These are phyloP conservation scores for Drosophila funebris DNA, from an alignment of 1,140 invertebrate genomes.

Conservation along the genomic window DNA sequence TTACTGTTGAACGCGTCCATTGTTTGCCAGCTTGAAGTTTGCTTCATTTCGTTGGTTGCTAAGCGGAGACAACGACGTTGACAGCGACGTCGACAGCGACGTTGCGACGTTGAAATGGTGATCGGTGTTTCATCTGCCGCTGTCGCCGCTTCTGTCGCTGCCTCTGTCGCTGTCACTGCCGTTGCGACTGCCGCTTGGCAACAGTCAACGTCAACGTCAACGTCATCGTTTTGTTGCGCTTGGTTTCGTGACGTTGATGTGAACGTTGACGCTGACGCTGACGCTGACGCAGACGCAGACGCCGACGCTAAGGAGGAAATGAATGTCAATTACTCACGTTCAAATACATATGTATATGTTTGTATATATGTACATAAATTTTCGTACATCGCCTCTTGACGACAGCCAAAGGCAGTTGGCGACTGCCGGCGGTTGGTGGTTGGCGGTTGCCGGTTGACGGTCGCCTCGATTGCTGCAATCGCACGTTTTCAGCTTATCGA, in stretches of 20 bases:
- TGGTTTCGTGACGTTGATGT: conserved; percentile 16
- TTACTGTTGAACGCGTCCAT: conserved; percentile 4
- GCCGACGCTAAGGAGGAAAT: conserved; percentile 53
- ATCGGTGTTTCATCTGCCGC: conserved; percentile 19
- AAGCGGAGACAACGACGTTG: conserved; percentile 4
- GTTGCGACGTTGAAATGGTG: background rate
- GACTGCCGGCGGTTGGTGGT: too few species aligned
- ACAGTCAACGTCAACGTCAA: conserved; percentile 39
- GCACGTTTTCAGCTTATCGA: conserved; percentile 36
- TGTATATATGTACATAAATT: conserved; percentile 27
- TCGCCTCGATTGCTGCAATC: conserved; percentile 40
- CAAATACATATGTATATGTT: conserved; percentile 14
- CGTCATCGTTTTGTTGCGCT: conserved; percentile 24
- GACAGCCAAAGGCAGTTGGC: conserved; percentile 27
- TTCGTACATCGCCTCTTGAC: conserved; percentile 10
- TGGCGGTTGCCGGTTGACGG: background rate
- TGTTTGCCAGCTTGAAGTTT: conserved; percentile 1
- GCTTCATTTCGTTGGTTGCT: conserved; percentile 17
- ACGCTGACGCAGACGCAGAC: conserved; percentile 1
- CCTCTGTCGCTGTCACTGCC: background rate
- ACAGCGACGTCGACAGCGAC: background rate
- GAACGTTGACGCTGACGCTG: conserved; percentile 1
- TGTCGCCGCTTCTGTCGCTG: conserved; percentile 3
- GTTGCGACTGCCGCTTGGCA: conserved; percentile 42
- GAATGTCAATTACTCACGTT: conserved; percentile 55